A percentile compares a stretch with the other conserved stretches of the same genome.
These are phyloP conservation scores for Axinella damicornis DNA, from an alignment of 37 sponge, comb jelly and placozoan species.

Conservation along the genomic window DNA sequence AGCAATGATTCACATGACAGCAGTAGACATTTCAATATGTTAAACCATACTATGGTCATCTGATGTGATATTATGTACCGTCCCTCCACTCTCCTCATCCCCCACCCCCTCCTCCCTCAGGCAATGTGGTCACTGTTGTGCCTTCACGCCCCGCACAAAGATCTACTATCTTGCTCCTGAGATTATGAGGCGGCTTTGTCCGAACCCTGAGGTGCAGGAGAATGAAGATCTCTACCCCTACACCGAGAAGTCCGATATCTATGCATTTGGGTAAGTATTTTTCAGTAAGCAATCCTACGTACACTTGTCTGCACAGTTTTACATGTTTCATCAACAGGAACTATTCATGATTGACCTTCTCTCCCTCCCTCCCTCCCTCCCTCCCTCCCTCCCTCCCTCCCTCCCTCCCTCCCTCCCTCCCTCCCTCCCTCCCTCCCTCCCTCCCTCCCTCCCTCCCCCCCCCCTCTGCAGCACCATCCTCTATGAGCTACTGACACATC, in stretches of 20 bases:
- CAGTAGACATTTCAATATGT: no score
- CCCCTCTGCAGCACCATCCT: slow-evolving; percentile 87
- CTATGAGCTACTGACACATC: slow-evolving; percentile 86
- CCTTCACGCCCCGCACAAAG: slow-evolving; percentile 65
- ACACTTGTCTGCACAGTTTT: not conserved
- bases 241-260: slow-evolving; percentile 75
- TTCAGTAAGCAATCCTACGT: not conserved
- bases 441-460: not conserved
- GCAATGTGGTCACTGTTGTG: not conserved
- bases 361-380: not conserved
- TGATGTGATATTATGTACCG: no score
- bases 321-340: no score
- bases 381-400: slow-evolving; percentile 2
- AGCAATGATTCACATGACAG: no score
- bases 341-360: not conserved
- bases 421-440: not conserved
- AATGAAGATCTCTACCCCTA: slow-evolving; percentile 32
- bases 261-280: slow-evolving; percentile 86
- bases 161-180: slow-evolving; percentile 92
- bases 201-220: slow-evolving; percentile 15
- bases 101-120: no score
- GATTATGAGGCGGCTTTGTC: slow-evolving; percentile 65
- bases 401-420: not conserved
- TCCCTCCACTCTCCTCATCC: no score
- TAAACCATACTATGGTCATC: no score